A percentile compares a stretch with the other conserved stretches of the same genome.
These are phyloP conservation scores for Agonopterix heracliana DNA, from an alignment of 2,888 invertebrate genomes.

Conservation along the genomic window DNA sequence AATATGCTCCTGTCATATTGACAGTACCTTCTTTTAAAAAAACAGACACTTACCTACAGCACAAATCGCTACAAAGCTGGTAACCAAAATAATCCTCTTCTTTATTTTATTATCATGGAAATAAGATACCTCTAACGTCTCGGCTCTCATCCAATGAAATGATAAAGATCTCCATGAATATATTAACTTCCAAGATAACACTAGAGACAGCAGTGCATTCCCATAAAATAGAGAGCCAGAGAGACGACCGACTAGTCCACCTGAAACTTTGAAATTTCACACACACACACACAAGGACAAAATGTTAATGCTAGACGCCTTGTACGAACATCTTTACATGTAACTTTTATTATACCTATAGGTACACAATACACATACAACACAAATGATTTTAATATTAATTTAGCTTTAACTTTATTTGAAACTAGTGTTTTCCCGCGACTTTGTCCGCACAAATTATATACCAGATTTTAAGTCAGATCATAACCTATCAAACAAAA, in stretches of 20 bases:
- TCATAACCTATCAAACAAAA: too few species aligned
- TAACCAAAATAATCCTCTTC: slow-evolving; percentile 30
- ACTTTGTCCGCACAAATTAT: too few species aligned
- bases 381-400: too few species aligned
- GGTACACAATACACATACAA: too few species aligned
- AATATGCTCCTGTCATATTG: too few species aligned
- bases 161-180: slow-evolving; percentile 42
- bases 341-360: too few species aligned
- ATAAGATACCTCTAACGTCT: slow-evolving; percentile 26
- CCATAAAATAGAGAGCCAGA: slow-evolving; percentile 73
- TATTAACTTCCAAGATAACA: slow-evolving; percentile 65
- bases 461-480: too few species aligned
- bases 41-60: slow-evolving; percentile 42
- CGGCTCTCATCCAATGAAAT: slow-evolving; percentile 35
- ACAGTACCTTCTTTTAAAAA: too few species aligned
- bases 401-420: too few species aligned
- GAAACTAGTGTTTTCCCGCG: too few species aligned
- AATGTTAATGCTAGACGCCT: too few species aligned
- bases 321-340: too few species aligned
- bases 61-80: slow-evolving; percentile 30
- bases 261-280: slow-evolving; percentile 22
- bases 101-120: slow-evolving; percentile 37
- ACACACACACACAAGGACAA: neutral
- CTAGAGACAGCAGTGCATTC: slow-evolving; percentile 65
- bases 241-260: slow-evolving; percentile 40